Conservation (phyloP, 2,797 vertebrate genomes). For the Gymnothorax reevesii region DNA sequence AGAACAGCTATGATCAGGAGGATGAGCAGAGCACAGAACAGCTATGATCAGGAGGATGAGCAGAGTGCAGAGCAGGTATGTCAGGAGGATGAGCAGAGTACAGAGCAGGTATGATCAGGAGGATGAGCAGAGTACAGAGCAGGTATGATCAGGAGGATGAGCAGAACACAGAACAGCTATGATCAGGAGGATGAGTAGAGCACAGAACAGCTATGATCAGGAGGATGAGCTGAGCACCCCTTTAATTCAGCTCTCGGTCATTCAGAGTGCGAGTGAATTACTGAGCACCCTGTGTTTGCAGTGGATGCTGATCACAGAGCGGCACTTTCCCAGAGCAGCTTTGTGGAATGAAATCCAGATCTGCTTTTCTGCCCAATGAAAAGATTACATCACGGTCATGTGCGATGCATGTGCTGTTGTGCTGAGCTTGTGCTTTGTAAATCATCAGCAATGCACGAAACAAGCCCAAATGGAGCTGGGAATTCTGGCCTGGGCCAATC, state of each 20-base stretch:
- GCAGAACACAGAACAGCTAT: too few relatives aligned
- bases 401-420: slow-evolving; percentile 29
- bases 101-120: too few relatives aligned
- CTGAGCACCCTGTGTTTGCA: neutral
- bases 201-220: neutral
- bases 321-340: slow-evolving; percentile 14
- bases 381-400: slow-evolving; percentile 44
- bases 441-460: slow-evolving; percentile 6
- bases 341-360: slow-evolving; percentile 25
- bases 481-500: slow-evolving; percentile 8
- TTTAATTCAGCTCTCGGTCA: neutral
- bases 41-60: too few relatives aligned
- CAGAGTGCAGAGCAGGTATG: too few relatives aligned
- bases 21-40: too few relatives aligned
- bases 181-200: too few relatives aligned
- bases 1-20: too few relatives aligned
- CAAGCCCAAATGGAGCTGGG: neutral
- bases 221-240: slow-evolving; percentile 13
- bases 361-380: slow-evolving; percentile 23
- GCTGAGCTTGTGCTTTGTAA: slow-evolving; percentile 31
- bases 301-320: slow-evolving; percentile 12
- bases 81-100: too few relatives aligned
- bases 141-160: too few relatives aligned
- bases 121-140: too few relatives aligned
- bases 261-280: neutral